Conservation (phyloP, 2,113 vertebrate species). For the Corythornis vintsioides region DNA sequence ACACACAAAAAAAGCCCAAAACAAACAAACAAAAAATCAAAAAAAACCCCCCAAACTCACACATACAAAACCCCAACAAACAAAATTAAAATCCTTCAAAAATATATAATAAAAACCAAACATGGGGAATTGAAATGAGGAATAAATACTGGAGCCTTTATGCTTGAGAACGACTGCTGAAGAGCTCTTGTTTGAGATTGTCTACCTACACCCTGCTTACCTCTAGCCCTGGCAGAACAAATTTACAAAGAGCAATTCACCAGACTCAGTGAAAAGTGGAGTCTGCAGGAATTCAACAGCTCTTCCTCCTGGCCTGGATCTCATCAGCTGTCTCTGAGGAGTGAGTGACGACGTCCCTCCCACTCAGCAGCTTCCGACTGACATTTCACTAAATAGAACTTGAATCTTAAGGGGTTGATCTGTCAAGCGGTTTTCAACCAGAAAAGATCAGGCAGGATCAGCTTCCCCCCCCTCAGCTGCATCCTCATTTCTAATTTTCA, state of each 20-base stretch:
- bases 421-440: slow-evolving; percentile 21
- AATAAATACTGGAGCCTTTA: background rate
- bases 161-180: background rate
- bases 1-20: no score
- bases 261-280: background rate
- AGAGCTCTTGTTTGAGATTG: background rate
- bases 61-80: no score
- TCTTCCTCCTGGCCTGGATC: background rate
- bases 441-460: slow-evolving; percentile 59
- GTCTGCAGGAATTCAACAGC: slow-evolving; percentile 2
- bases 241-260: slow-evolving; percentile 13
- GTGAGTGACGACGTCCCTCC: slow-evolving; percentile 39
- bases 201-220: background rate
- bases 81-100: no score
- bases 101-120: background rate
- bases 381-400: slow-evolving; percentile 47
- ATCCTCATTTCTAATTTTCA: slow-evolving; percentile 63
- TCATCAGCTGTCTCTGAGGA: slow-evolving; percentile 48
- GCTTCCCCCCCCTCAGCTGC: background rate
- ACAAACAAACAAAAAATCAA: no score
- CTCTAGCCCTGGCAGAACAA: background rate
- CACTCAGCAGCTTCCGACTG: slow-evolving; percentile 45
- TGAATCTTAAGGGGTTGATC: slow-evolving; percentile 46
- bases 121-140: background rate
- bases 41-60: no score